phyloP scores from a whole-genome alignment of 2,113 vertebrate species.

The Clinocottus analis region DNA sequence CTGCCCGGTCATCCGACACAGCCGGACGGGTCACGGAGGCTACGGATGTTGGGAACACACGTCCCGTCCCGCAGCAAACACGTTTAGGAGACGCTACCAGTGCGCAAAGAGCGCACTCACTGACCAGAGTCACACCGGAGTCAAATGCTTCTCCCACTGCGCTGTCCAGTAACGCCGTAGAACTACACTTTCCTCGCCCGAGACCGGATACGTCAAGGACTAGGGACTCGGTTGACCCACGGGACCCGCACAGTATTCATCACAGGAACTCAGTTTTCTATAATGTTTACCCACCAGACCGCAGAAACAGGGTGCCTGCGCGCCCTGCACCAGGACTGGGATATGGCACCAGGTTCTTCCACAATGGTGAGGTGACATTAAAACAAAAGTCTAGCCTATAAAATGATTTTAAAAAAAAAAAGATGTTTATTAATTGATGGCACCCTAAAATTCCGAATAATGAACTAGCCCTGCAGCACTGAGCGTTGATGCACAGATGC shows the following conservation, averaged over 20 bases:
- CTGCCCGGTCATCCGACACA: slow-evolving; percentile 1
- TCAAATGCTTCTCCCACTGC: slow-evolving; percentile 27
- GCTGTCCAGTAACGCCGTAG: slow-evolving; percentile 52
- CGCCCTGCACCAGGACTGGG: slow-evolving; percentile 64
- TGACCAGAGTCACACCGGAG: slow-evolving; percentile 33
- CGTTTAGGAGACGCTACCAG: not conserved
- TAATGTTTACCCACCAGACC: slow-evolving; percentile 72
- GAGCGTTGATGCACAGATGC: not conserved
- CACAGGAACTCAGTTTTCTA: slow-evolving; percentile 80
- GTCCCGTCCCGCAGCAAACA: slow-evolving; percentile 8
- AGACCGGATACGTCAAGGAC: slow-evolving; percentile 25
- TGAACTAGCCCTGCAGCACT: not conserved
- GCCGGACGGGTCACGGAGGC: not conserved
- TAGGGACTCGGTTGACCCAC: slow-evolving; percentile 45
- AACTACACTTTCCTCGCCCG: slow-evolving; percentile 39
- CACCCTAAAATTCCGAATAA: not conserved
- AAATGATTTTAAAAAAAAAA: not conserved
- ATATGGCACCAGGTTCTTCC: slow-evolving; percentile 81
- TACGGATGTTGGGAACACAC: not conserved
- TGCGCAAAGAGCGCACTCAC: slow-evolving; percentile 22
- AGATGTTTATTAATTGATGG: not conserved
- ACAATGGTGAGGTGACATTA: slow-evolving; percentile 75
- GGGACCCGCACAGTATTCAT: slow-evolving; percentile 64
- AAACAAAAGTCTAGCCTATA: not conserved
- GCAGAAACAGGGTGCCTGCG: slow-evolving; percentile 52